Percentiles rank a stretch among this genome's conserved stretches.
Conservation (phyloP, 2,113 vertebrate species). For the Andinoacara biseriatus region DNA sequence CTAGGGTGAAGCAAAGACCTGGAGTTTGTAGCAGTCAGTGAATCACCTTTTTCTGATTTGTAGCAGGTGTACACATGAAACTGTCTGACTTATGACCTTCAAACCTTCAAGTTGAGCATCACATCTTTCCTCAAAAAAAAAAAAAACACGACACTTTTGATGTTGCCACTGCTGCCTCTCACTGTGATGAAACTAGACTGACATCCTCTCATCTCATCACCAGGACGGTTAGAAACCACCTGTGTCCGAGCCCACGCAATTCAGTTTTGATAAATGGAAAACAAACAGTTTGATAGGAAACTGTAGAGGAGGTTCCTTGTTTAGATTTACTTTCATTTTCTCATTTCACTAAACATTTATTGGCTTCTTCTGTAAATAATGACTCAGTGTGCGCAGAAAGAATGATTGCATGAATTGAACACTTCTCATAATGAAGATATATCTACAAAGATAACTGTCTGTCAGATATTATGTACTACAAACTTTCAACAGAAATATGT, state of each 20-base stretch:
- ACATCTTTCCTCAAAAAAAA: background rate
- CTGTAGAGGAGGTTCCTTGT: background rate
- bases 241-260: constrained; percentile 35
- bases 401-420: background rate
- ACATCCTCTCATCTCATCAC: background rate
- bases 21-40: background rate
- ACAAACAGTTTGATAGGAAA: background rate
- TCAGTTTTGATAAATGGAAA: constrained; percentile 12
- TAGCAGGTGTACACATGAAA: constrained; percentile 26
- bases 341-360: background rate
- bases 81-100: constrained; percentile 14
- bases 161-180: constrained; percentile 14
- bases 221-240: constrained; percentile 9
- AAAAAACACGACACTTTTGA: background rate
- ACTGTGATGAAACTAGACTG: background rate
- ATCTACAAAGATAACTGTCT: background rate
- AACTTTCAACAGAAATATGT: background rate
- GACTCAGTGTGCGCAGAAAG: background rate
- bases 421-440: background rate
- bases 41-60: background rate
- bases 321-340: background rate
- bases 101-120: background rate
- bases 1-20: constrained; percentile 18
- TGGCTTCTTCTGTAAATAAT: background rate
- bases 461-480: background rate